phyloP scores from a whole-genome alignment of 2,888 invertebrate species.

The Zygaena filipendulae region DNA sequence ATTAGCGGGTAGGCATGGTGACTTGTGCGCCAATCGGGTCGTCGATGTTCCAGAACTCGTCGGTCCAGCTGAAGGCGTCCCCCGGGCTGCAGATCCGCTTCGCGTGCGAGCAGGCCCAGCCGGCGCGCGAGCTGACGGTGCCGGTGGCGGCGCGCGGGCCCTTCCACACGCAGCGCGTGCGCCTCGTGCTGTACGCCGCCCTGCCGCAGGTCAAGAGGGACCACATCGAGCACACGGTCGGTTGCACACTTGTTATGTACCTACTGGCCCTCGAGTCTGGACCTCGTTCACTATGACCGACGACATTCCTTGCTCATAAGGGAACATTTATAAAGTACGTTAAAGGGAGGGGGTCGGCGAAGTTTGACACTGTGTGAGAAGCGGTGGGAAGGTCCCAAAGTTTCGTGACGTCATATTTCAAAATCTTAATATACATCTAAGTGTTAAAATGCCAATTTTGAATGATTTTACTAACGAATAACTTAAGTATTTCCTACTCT shows the following conservation, averaged over 20 bases:
- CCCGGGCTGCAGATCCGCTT: constrained; percentile 73
- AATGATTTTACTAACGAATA: too few relatives aligned
- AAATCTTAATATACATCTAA: too few relatives aligned
- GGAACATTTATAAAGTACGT: too few relatives aligned
- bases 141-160: constrained; percentile 70
- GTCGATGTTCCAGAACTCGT: constrained; percentile 67
- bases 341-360: too few relatives aligned
- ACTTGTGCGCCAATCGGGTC: too few relatives aligned
- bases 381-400: too few relatives aligned
- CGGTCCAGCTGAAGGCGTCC: constrained; percentile 73
- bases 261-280: not conserved
- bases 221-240: constrained; percentile 79
- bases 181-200: constrained; percentile 76
- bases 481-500: too few relatives aligned
- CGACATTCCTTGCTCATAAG: too few relatives aligned
- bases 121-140: constrained; percentile 66
- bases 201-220: constrained; percentile 76
- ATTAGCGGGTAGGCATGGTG: too few relatives aligned
- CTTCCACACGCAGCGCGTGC: constrained; percentile 72
- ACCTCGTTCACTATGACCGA: not conserved
- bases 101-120: constrained; percentile 24
- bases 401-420: too few relatives aligned
- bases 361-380: too few relatives aligned
- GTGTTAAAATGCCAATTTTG: too few relatives aligned
- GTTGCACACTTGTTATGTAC: not conserved